Conservation (phyloP, 2,113 vertebrate species). For the Euleptes europaea region DNA sequence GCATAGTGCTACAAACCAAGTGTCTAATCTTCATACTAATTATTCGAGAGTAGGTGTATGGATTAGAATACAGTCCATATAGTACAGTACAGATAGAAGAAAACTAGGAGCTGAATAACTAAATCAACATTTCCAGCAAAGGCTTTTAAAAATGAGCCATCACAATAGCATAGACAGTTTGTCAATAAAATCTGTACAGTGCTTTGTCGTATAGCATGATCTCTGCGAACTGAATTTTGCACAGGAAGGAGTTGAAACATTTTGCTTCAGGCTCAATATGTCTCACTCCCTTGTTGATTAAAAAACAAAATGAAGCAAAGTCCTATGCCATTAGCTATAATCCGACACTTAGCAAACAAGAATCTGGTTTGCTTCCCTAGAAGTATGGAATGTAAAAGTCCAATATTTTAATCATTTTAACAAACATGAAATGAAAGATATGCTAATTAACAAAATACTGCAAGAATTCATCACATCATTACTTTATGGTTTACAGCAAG, state of each 20-base stretch:
- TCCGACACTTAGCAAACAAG: conserved; percentile 16
- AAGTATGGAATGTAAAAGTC: accelerated
- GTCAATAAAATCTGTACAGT: neutral
- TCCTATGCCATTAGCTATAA: neutral
- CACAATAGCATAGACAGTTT: neutral
- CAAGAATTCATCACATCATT: conserved; percentile 8
- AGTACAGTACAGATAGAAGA: neutral
- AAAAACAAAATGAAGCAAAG: neutral
- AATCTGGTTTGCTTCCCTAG: neutral
- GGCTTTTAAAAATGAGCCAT: neutral
- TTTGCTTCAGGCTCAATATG: neutral
- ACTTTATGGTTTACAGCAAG: conserved; percentile 30
- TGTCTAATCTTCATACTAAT: neutral
- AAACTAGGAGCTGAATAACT: neutral
- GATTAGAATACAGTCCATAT: neutral
- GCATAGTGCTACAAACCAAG: neutral
- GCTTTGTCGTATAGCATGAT: neutral
- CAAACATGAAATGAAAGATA: neutral
- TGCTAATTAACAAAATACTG: neutral
- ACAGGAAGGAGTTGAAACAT: neutral
- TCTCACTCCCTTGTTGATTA: neutral
- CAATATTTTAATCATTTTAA: conserved; percentile 32
- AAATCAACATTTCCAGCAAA: conserved; percentile 5
- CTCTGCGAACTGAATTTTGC: neutral
- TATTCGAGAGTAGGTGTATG: neutral